These are phyloP conservation scores for Agrochola litura DNA, from an alignment of 2,888 invertebrate species.

Conservation along the genomic window DNA sequence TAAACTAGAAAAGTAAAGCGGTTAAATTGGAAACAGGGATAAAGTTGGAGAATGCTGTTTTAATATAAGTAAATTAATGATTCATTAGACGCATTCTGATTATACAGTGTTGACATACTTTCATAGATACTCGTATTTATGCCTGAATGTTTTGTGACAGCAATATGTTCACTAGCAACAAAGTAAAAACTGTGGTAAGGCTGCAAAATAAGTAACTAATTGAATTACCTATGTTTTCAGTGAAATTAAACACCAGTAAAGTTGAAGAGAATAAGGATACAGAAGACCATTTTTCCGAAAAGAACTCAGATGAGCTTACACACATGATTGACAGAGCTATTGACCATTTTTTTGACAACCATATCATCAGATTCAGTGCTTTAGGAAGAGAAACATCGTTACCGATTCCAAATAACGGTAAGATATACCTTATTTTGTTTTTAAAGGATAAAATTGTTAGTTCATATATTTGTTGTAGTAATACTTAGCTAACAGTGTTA, in stretches of 20 bases:
- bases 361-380: conserved; percentile 86
- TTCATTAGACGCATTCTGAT: background rate
- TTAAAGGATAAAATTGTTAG: background rate
- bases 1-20: accelerated
- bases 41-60: background rate
- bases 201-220: background rate
- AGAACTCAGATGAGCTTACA: conserved; percentile 78
- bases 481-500: background rate
- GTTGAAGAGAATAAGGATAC: conserved; percentile 54
- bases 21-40: background rate
- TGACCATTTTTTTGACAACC: conserved; percentile 90
- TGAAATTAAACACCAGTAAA: conserved; percentile 75
- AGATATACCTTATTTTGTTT: conserved; percentile 22
- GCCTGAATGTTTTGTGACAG: conserved; percentile 17
- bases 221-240: conserved; percentile 58
- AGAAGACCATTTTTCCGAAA: conserved; percentile 55
- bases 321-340: conserved; percentile 88
- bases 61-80: too few species aligned
- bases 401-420: conserved; percentile 81
- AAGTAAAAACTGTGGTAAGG: background rate
- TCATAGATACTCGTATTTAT: background rate
- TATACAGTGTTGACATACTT: background rate
- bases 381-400: conserved; percentile 77
- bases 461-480: background rate
- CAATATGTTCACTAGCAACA: conserved; percentile 10